Conservation (phyloP, 2,888 invertebrate species). For the Drosophila robusta region DNA sequence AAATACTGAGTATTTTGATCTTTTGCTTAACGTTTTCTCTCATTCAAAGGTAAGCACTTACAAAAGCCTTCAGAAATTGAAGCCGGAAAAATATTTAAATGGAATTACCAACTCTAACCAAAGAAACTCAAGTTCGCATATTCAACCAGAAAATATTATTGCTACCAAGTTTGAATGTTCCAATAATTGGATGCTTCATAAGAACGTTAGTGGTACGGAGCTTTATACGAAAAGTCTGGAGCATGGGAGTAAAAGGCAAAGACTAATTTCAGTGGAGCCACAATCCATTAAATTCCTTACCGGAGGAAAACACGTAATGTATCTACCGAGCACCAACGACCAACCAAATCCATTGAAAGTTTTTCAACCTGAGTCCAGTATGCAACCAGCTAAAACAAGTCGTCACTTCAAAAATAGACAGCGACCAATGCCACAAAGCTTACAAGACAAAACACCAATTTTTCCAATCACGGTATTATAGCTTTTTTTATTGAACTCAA, state of each 20-base stretch:
- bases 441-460: constrained; percentile 64
- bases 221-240: constrained; percentile 66
- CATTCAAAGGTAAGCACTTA: constrained; percentile 40
- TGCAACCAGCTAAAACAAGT: constrained; percentile 30
- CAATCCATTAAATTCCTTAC: constrained; percentile 87
- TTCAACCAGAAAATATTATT: constrained; percentile 8
- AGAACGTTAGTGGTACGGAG: constrained; percentile 40
- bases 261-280: constrained; percentile 70
- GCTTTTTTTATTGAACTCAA: background rate
- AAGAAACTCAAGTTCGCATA: constrained; percentile 19
- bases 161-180: constrained; percentile 56
- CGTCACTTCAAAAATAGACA: constrained; percentile 56
- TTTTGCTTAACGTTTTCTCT: background rate
- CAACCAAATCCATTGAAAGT: constrained; percentile 22
- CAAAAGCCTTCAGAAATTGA: constrained; percentile 54
- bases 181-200: constrained; percentile 92
- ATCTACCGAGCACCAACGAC: constrained; percentile 85
- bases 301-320: constrained; percentile 91
- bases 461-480: constrained; percentile 34
- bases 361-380: constrained; percentile 16
- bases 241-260: constrained; percentile 39
- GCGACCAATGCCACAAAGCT: constrained; percentile 53
- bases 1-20: background rate
- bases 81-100: constrained; percentile 28
- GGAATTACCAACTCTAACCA: constrained; percentile 7